A percentile compares a stretch with the other conserved stretches of the same genome.
phyloP scores from a whole-genome alignment of 2,888 invertebrate species.

The Linnaemya vulpina region DNA sequence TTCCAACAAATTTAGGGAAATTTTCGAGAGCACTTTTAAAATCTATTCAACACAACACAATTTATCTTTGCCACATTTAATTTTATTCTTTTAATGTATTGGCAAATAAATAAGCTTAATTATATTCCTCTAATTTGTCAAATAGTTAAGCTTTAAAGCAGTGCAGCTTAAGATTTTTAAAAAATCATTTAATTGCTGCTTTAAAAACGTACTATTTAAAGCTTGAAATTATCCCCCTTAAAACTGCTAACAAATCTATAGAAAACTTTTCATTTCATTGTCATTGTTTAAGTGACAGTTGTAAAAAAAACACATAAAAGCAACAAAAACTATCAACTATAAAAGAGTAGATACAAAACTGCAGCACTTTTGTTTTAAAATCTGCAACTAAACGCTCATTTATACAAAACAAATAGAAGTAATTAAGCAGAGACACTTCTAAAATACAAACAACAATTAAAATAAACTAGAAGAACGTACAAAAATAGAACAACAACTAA shows the following conservation, averaged over 20 bases:
- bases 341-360: background rate
- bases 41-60: too few species aligned
- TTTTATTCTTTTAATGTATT: too few species aligned
- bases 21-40: too few species aligned
- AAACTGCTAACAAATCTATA: constrained; percentile 14
- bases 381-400: constrained; percentile 17
- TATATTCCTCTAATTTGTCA: too few species aligned
- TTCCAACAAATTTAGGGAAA: too few species aligned
- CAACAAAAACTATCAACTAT: background rate
- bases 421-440: constrained; percentile 60
- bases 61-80: too few species aligned
- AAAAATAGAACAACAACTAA: background rate
- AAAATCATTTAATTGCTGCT: background rate
- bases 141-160: too few species aligned
- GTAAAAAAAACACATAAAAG: background rate
- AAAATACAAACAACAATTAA: constrained; percentile 40
- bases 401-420: constrained; percentile 27
- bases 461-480: constrained; percentile 28
- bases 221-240: background rate
- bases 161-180: background rate
- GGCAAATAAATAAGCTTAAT: too few species aligned
- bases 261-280: constrained; percentile 45
- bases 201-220: background rate
- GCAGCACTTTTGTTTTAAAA: constrained; percentile 16
- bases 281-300: constrained; percentile 15